Conservation (phyloP, 2,888 invertebrate species). For the Tineola bisselliella region DNA sequence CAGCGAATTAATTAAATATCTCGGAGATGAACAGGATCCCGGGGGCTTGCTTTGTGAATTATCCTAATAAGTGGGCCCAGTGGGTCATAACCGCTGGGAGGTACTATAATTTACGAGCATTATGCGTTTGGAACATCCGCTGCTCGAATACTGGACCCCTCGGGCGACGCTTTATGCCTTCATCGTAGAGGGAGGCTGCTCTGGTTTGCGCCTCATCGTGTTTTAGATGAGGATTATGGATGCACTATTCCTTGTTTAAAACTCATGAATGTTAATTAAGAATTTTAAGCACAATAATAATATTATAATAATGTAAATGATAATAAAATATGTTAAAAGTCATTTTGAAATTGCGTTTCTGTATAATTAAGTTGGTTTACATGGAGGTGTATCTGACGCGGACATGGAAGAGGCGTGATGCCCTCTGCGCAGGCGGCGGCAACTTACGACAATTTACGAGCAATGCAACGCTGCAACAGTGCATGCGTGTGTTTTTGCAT, state of each 20-base stretch:
- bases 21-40: not conserved
- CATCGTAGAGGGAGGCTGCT: no score
- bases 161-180: not conserved
- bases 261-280: no score
- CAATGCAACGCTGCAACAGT: no score
- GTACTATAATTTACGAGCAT: not conserved
- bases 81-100: not conserved
- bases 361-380: conserved; percentile 61
- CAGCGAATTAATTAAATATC: conserved; percentile 1
- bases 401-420: conserved; percentile 60
- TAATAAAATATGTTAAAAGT: not conserved
- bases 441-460: not conserved
- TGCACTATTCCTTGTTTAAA: no score
- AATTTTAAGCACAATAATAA: no score
- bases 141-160: not conserved
- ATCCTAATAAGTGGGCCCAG: not conserved
- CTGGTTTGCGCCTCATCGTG: no score
- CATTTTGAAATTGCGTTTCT: not conserved
- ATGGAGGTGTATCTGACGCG: conserved; percentile 58
- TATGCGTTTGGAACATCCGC: conserved; percentile 5
- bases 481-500: not conserved
- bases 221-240: no score
- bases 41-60: not conserved
- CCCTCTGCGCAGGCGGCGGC: conserved; percentile 26
- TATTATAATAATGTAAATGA: no score